phyloP scores from a whole-genome alignment of 1,140 invertebrate species.

The Kradibia gibbosae region DNA sequence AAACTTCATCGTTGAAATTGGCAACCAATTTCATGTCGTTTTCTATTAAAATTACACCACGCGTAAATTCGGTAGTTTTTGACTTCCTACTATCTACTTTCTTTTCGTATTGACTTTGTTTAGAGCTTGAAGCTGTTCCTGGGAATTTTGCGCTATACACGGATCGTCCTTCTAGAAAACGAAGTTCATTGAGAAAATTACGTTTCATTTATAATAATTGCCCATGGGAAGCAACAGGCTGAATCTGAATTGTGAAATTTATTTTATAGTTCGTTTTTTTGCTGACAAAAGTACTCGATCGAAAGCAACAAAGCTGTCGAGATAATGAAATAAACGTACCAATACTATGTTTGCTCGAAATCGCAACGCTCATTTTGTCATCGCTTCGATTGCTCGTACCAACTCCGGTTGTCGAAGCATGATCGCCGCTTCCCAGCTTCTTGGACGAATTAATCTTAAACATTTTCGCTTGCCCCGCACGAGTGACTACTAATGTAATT shows the following conservation, averaged over 20 bases:
- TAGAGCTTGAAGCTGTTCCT: not conserved
- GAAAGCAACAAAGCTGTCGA: too few relatives aligned
- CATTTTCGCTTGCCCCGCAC: constrained; percentile 20
- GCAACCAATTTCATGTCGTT: constrained; percentile 77
- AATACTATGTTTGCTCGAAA: not conserved
- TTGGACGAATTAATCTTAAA: constrained; percentile 1
- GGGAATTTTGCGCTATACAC: constrained; percentile 1
- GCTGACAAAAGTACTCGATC: too few relatives aligned
- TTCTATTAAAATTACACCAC: constrained; percentile 77
- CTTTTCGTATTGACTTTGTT: not conserved
- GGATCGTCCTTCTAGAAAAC: not conserved
- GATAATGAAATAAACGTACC: constrained; percentile 2
- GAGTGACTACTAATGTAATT: not conserved
- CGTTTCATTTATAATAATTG: not conserved
- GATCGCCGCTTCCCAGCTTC: constrained; percentile 37
- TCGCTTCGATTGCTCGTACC: not conserved
- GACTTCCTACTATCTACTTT: not conserved
- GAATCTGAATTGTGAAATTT: too few relatives aligned
- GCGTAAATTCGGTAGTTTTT: constrained; percentile 74
- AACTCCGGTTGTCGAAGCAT: constrained; percentile 15
- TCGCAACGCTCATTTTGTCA: not conserved
- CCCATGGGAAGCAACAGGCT: too few relatives aligned
- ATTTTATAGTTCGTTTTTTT: too few relatives aligned
- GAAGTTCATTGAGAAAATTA: not conserved
- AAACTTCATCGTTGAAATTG: constrained; percentile 79